phyloP scores from a whole-genome alignment of 2,113 vertebrate genomes.

The Polypterus bichir region DNA sequence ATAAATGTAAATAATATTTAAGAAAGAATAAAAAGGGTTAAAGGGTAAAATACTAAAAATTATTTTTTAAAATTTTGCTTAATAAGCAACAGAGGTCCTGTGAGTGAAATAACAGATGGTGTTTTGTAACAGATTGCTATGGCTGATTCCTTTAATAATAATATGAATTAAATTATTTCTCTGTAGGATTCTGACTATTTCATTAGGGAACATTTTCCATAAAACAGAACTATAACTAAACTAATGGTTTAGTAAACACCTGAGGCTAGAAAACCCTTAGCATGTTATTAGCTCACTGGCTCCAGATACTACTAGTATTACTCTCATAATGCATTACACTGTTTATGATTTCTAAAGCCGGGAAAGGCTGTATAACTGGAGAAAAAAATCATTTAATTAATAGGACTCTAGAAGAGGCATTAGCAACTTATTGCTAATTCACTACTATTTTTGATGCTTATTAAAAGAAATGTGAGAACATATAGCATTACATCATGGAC shows the following conservation, averaged over 20 bases:
- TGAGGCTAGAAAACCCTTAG: conserved; percentile 22
- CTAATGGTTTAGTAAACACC: conserved; percentile 32
- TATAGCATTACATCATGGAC: too few relatives aligned
- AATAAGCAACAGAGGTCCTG: conserved; percentile 37
- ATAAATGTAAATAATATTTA: conserved; percentile 15
- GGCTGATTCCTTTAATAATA: conserved; percentile 43
- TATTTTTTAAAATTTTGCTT: conserved; percentile 40
- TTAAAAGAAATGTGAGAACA: too few relatives aligned
- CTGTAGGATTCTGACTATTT: conserved; percentile 27
- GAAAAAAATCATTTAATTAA: too few relatives aligned
- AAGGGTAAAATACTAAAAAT: conserved; percentile 26
- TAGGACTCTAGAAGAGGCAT: too few relatives aligned
- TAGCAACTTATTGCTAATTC: too few relatives aligned
- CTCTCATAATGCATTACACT: too few relatives aligned
- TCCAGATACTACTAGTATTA: too few relatives aligned
- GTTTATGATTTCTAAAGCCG: too few relatives aligned
- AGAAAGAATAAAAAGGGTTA: conserved; percentile 1
- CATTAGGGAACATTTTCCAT: conserved; percentile 32
- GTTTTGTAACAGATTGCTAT: conserved; percentile 43
- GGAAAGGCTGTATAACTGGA: too few relatives aligned
- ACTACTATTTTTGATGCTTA: too few relatives aligned
- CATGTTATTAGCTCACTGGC: neutral
- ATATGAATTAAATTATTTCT: conserved; percentile 40
- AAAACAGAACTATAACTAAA: conserved; percentile 30
- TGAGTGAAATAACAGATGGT: conserved; percentile 39